These are phyloP conservation scores for Monarcha castaneiventris DNA, from an alignment of 2,113 vertebrate genomes.

Conservation along the genomic window DNA sequence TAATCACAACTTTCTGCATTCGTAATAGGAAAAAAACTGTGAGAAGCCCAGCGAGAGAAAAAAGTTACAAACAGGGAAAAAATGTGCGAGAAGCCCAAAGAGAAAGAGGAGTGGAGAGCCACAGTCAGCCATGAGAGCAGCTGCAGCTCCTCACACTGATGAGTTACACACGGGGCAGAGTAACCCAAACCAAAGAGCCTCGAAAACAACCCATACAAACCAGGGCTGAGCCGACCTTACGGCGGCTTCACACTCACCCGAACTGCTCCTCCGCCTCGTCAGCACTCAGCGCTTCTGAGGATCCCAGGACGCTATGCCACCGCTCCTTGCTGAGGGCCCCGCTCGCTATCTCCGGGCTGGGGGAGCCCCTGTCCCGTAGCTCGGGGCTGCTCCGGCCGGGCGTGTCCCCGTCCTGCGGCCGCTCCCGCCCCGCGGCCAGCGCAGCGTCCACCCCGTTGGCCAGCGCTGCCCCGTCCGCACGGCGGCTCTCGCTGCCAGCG, in stretches of 20 bases:
- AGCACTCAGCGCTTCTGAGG: not conserved
- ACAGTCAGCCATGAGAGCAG: not conserved
- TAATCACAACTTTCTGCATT: not conserved
- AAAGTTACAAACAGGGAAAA: not conserved
- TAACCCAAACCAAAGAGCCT: not conserved
- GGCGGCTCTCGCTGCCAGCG: not conserved
- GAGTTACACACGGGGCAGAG: not conserved
- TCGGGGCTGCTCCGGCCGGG: not conserved
- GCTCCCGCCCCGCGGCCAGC: not conserved
- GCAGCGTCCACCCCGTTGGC: not conserved
- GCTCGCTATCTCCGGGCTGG: not conserved
- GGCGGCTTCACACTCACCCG: not conserved
- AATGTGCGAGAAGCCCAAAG: not conserved
- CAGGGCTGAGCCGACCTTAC: rapidly evolving
- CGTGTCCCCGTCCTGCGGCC: not conserved
- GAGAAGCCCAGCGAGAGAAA: not conserved
- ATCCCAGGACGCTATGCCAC: not conserved
- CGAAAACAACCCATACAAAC: not conserved
- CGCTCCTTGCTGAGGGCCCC: not conserved
- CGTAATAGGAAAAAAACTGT: not conserved
- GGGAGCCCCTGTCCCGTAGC: not conserved
- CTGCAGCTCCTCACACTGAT: slow-evolving; percentile 7
- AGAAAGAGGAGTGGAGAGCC: not conserved
- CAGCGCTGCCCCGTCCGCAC: not conserved
- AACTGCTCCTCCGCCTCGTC: slow-evolving; percentile 39